Evolutionary conservation across 1,140 invertebrate species (phyloP), one percentile per base, ranked within the genome.

Genomic region (Cardiocondyla obscurior): DNA sequence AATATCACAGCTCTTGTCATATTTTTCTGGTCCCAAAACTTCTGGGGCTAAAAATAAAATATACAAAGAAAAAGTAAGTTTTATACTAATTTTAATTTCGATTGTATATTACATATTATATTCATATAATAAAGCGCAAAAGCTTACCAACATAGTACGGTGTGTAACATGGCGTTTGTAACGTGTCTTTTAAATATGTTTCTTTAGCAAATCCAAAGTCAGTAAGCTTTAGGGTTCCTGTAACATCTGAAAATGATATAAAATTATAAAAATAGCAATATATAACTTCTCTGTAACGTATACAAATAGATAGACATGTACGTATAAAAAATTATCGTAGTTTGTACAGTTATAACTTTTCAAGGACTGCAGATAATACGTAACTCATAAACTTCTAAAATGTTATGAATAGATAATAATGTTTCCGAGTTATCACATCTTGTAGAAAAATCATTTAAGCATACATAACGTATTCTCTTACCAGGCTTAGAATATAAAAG

Each of bases 181-280:
- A 94, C 0, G 97, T 97, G 62, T 97, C 97, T 82, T 97, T 96
- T n/a, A 95, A 95, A 81, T 96, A 94, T 0, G 97, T 98, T 94
- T 99, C 98, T 94, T 99, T 99, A n/a, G 99, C 99, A 95, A 99
- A 99, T n/a, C 99, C 99, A 95, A 99, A 99, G 94, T 99, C 99
- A 46, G 99, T 99, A 85, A 99, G 94, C 94, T 99, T 99, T 51
- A 99, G 95, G 84, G 97, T 95, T 36, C 97, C 98, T 89, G 95
- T 95, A 5, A 94, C 95, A 87, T 96, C 95, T 93, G 92, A 89
- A 91, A 91, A 89, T 19, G 42, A 22, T 46, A 0, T 30, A 46
- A 10, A 5, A 55, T 67, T 30, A 3, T 14, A 12, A 22, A 62
- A 8, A 44, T 58, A 73, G 44, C 10, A 42, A 25, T n/a, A 25